Base-by-base conservation (phyloP, 30 jellyfish, hydroid and myxozoan species). In the Pseudorhiza aurosa region DNA sequence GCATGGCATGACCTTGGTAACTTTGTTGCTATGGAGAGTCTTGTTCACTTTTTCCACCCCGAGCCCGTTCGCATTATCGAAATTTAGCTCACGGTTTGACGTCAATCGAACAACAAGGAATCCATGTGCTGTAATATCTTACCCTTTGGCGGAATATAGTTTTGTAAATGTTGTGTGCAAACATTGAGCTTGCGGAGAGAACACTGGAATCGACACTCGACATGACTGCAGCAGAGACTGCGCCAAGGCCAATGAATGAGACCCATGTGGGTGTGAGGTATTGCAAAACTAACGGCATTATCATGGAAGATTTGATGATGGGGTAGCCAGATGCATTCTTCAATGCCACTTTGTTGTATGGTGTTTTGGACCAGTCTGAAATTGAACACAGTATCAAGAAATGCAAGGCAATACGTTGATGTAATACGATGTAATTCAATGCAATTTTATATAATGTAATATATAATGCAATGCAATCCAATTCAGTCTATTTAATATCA, bases 211-310 rank as follows among this genome's bases (percentile, higher is more conserved):
- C 99, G 27, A 89, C 97, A 31, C 97, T 88, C 0, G 97, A 87
- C 97, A 95, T 95, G 56, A 89, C 97, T 27, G 99, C 97, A 0
- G 99, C 99, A 4, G 99, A 88, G 0, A 95, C 99, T 0, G 99
- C 97, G 4, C 99, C 99, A 21, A 95, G 97, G 19, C 99, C 97
- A 39, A 95, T 85, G 59, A 95, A 95, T 0, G 97, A 89, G 2
- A 89, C 96, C 70, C 97, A 96, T 4, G 88, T 65, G 27, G 99
- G 99, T 26, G 97, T 88, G n/a, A 95, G 87, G 81, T 89, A 95
- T 57, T 94, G 99, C 58, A 94, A 64, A 10, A 94, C 99, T 58
- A 94, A 62, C 9, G 99, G 99, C 99, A 94, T 87, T 18, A 96
- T 94, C 79, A 72, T 62, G 17, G 79, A 58, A 19, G 82, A 39